These are phyloP conservation scores for Cotesia congregata DNA, from an alignment of 2,888 invertebrate genomes.

Conservation along the genomic window DNA sequence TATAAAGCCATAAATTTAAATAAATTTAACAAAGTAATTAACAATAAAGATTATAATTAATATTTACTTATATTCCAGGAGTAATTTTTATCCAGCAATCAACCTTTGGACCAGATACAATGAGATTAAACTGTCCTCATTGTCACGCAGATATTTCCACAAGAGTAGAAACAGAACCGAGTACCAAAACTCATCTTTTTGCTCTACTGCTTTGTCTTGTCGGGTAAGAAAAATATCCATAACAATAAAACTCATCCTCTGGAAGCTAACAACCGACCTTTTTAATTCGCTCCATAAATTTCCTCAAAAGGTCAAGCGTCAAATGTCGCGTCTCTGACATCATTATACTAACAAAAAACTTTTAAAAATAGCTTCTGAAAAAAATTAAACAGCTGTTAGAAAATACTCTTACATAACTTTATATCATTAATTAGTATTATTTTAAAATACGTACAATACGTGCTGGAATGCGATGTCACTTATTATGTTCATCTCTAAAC, in stretches of 20 bases:
- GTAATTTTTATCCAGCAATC: slow-evolving; percentile 49
- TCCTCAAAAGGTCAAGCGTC: neutral
- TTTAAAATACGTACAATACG: neutral
- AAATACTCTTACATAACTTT: neutral
- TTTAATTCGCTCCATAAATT: neutral
- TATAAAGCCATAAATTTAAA: neutral
- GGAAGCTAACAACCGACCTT: neutral
- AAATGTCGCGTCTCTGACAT: neutral
- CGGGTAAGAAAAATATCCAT: slow-evolving; percentile 62
- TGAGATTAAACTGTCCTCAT: slow-evolving; percentile 69
- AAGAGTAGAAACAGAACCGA: slow-evolving; percentile 66
- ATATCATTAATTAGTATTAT: neutral
- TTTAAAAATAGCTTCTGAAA: neutral
- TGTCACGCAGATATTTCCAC: slow-evolving; percentile 70
- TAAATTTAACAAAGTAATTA: neutral
- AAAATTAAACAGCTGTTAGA: neutral
- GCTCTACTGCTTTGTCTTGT: slow-evolving; percentile 70
- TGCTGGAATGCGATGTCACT: neutral
- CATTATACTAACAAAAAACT: neutral
- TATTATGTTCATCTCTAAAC: neutral
- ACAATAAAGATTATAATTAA: neutral
- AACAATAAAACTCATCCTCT: neutral
- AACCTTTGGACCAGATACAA: slow-evolving; percentile 66
- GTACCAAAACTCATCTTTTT: slow-evolving; percentile 71
- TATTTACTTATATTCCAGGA: slow-evolving; percentile 44